A percentile compares a stretch with the other conserved stretches of the same genome.
Conservation (phyloP, 1,140 invertebrate species). For the Lordiphosa clarofinis region DNA sequence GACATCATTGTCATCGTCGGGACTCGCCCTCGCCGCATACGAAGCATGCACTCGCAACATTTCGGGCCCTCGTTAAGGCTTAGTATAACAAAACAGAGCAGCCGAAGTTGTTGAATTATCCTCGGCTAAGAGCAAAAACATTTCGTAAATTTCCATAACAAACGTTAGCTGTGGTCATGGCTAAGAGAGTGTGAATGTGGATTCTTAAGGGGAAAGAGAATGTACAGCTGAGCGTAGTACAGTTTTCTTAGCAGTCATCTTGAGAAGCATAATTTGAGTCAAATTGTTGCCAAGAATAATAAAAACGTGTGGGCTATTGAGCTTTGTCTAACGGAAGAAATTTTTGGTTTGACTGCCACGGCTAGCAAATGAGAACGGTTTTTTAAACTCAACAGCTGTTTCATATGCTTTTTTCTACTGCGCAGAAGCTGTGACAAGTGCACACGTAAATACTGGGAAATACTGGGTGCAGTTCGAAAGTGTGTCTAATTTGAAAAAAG, state of each 20-base stretch:
- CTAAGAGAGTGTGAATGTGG: conserved; percentile 29
- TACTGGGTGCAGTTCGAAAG: conserved; percentile 26
- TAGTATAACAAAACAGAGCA: background rate
- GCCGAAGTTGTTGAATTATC: no score
- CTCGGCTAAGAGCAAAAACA: conserved; percentile 31
- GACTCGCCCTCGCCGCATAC: conserved; percentile 20
- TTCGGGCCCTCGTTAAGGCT: background rate
- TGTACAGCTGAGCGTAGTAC: conserved; percentile 40
- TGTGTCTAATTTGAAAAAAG: background rate
- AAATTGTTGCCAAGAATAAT: no score
- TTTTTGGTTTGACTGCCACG: background rate
- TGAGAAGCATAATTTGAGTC: no score
- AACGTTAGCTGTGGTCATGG: conserved; percentile 38
- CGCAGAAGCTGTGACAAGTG: conserved; percentile 36
- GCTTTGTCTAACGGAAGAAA: background rate
- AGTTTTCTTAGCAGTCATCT: conserved; percentile 14
- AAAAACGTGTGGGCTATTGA: no score
- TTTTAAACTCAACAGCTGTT: conserved; percentile 20
- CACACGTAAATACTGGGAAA: conserved; percentile 28
- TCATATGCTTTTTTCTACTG: conserved; percentile 1
- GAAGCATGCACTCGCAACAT: conserved; percentile 19
- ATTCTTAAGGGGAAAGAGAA: conserved; percentile 16
- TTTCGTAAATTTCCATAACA: conserved; percentile 8
- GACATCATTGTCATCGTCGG: conserved; percentile 19
- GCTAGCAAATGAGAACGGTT: conserved; percentile 5